Conservation (phyloP, 2,113 vertebrate genomes). For the Cyphomyrus plagiostoma region DNA sequence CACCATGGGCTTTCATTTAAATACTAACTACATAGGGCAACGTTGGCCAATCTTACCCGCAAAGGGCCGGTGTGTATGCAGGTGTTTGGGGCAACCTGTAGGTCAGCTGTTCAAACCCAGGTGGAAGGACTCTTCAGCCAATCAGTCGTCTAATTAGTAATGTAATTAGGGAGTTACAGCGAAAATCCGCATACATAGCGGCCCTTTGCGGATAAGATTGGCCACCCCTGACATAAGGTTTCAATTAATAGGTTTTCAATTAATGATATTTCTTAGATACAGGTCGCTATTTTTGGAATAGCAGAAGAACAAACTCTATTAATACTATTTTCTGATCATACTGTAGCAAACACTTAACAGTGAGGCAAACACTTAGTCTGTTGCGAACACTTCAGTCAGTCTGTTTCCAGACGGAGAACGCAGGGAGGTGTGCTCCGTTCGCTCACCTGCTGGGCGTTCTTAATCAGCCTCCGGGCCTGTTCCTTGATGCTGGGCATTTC, state of each 20-base stretch:
- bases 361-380: not conserved
- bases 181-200: too few species aligned
- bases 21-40: too few species aligned
- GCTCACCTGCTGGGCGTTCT: slow-evolving; percentile 82
- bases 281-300: not conserved
- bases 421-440: not conserved
- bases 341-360: not conserved
- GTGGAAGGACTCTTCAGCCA: too few species aligned
- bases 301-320: not conserved
- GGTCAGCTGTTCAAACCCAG: too few species aligned
- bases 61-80: too few species aligned
- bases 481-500: slow-evolving; percentile 93
- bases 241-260: too few species aligned
- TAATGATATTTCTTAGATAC: not conserved
- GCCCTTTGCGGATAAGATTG: too few species aligned
- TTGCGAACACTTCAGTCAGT: not conserved
- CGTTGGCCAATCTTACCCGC: too few species aligned
- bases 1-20: not conserved
- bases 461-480: slow-evolving; percentile 86
- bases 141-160: too few species aligned
- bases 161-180: too few species aligned
- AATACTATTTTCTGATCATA: not conserved
- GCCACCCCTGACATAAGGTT: too few species aligned
- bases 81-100: too few species aligned
- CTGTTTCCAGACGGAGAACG: not conserved